Conservation (phyloP, 2,888 invertebrate species). For the Euzetes globulus region DNA sequence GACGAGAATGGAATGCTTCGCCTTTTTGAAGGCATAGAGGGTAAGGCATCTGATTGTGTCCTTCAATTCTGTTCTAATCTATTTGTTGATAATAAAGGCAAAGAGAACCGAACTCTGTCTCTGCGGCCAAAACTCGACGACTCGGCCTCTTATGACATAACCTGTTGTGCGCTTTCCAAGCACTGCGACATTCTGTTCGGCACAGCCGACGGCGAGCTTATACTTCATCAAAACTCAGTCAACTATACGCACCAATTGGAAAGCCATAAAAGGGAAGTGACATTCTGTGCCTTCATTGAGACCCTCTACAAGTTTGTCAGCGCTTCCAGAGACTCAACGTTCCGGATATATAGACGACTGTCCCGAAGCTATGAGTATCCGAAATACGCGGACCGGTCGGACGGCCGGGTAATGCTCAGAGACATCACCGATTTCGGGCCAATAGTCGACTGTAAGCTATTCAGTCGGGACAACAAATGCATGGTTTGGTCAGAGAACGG, state of each 20-base stretch:
- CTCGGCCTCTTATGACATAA: neutral
- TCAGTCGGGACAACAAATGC: neutral
- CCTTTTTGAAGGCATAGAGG: conserved; percentile 14
- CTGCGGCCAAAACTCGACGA: neutral
- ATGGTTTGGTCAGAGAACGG: conserved; percentile 11
- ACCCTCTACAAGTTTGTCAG: neutral
- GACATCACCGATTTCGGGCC: neutral
- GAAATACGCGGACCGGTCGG: too few species aligned
- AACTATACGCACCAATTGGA: neutral
- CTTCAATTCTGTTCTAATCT: too few species aligned
- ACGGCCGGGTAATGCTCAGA: too few species aligned
- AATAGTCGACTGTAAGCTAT: neutral
- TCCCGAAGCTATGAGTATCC: neutral
- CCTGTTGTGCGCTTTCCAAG: neutral
- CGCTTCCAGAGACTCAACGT: neutral
- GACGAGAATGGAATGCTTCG: conserved; percentile 30
- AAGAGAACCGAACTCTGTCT: conserved; percentile 13
- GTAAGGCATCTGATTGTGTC: too few species aligned
- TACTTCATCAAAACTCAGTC: neutral
- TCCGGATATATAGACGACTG: neutral
- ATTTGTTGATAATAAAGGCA: too few species aligned
- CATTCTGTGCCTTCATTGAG: neutral
- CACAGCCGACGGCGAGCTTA: neutral
- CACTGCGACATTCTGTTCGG: neutral
- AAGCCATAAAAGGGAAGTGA: neutral